Evolutionary conservation across 2,888 invertebrate genomes (phyloP).

Genomic region (Chaetogeoica ovagalla): DNA sequence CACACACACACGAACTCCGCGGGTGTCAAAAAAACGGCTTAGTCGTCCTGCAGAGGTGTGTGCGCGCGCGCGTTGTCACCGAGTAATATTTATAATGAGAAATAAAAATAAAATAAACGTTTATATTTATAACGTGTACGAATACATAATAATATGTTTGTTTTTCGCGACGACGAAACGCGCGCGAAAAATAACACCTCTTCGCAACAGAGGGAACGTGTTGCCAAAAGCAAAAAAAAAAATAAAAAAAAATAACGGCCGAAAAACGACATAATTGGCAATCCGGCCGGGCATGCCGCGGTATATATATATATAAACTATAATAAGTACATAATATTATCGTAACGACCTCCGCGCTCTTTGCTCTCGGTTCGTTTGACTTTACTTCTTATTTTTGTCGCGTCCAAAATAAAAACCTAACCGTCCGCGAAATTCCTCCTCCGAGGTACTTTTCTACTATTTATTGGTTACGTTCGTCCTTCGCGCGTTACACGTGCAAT

Average conservation of each 20-base stretch:
- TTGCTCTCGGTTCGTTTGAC: too few relatives aligned
- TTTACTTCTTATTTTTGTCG: too few relatives aligned
- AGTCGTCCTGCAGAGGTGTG: constrained; percentile 24
- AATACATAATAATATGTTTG: constrained; percentile 38
- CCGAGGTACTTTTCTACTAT: too few relatives aligned
- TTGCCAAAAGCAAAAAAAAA: constrained; percentile 44
- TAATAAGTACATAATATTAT: too few relatives aligned
- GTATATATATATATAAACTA: too few relatives aligned
- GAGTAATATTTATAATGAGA: constrained; percentile 11
- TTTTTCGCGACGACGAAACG: constrained; percentile 45
- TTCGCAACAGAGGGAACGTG: background rate
- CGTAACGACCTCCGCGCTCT: too few relatives aligned
- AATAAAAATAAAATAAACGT: background rate
- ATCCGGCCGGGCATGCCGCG: too few relatives aligned
- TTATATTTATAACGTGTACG: constrained; percentile 39
- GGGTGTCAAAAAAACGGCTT: constrained; percentile 27
- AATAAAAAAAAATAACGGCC: constrained; percentile 23
- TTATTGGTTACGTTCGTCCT: too few relatives aligned
- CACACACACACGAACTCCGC: constrained; percentile 9
- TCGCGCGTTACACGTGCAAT: too few relatives aligned
- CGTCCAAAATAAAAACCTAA: too few relatives aligned
- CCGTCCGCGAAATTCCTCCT: too few relatives aligned
- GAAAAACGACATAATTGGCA: constrained; percentile 52
- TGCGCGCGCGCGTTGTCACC: background rate
- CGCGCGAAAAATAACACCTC: constrained; percentile 16